phyloP scores from a whole-genome alignment of 2,888 invertebrate species.

The Taenaris catops region DNA sequence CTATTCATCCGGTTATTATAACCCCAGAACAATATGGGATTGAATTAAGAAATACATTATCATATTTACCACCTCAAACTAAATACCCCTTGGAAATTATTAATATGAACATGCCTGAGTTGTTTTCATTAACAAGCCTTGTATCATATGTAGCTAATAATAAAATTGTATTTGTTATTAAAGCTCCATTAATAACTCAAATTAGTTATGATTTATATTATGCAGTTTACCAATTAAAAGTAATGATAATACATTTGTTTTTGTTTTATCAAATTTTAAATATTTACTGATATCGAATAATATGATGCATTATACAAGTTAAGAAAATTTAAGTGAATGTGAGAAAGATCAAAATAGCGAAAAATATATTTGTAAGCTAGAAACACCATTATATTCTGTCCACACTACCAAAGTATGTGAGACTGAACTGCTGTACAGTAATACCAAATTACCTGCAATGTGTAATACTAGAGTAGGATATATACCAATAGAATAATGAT shows the following conservation, averaged over 20 bases:
- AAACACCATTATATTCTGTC: slow-evolving; percentile 22
- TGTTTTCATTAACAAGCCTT: slow-evolving; percentile 14
- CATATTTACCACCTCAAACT: slow-evolving; percentile 19
- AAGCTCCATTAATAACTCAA: no score
- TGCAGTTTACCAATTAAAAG: slow-evolving; percentile 20
- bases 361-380: slow-evolving; percentile 20
- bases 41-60: slow-evolving; percentile 20
- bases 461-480: no score
- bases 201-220: slow-evolving; percentile 22
- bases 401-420: no score
- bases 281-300: slow-evolving; percentile 15
- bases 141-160: slow-evolving; percentile 18
- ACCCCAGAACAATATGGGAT: slow-evolving; percentile 18
- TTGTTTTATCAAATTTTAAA: no score
- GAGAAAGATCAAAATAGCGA: slow-evolving; percentile 11
- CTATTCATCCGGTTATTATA: slow-evolving; percentile 22
- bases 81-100: slow-evolving; percentile 18
- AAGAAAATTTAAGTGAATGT: slow-evolving; percentile 20
- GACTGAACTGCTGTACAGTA: no score
- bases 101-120: slow-evolving; percentile 13
- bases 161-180: slow-evolving; percentile 22
- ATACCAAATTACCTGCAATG: no score
- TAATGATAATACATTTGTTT: slow-evolving; percentile 20
- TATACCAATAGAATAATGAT: no score
- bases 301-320: slow-evolving; percentile 3